A percentile compares a stretch with the other conserved stretches of the same genome.
These are phyloP conservation scores for Galaxias olidus DNA, from an alignment of 2,797 vertebrate species.

Conservation along the genomic window DNA sequence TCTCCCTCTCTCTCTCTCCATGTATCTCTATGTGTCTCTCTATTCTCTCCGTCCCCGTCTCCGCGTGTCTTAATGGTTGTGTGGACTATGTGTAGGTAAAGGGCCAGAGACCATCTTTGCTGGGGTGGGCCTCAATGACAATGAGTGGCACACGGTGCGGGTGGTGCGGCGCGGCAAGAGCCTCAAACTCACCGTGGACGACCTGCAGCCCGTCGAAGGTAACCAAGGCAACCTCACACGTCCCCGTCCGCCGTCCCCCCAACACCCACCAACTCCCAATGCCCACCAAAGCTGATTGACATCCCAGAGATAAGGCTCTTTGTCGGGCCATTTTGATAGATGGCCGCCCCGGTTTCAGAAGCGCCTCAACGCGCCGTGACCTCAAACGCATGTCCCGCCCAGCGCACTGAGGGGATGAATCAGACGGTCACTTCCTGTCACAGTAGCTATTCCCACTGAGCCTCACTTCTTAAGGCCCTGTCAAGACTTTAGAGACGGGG, in stretches of 20 bases:
- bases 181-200: conserved; percentile 96
- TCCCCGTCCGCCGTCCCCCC: conserved; percentile 1
- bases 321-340: too few relatives aligned
- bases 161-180: conserved; percentile 96
- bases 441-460: too few relatives aligned
- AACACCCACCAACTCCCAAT: conserved; percentile 57
- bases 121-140: conserved; percentile 98
- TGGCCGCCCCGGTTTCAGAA: too few relatives aligned
- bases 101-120: conserved; percentile 99
- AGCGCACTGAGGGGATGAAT: too few relatives aligned
- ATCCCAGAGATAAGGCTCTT: too few relatives aligned
- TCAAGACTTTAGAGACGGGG: too few relatives aligned
- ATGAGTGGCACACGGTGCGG: conserved; percentile 99
- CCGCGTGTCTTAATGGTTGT: conserved; percentile 68
- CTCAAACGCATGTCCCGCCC: too few relatives aligned
- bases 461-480: too few relatives aligned
- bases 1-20: conserved; percentile 46
- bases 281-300: not conserved
- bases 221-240: conserved; percentile 47
- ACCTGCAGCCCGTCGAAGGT: conserved; percentile 97
- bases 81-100: conserved; percentile 92
- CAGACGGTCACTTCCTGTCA: too few relatives aligned
- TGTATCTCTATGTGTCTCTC: conserved; percentile 39
- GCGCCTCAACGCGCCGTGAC: too few relatives aligned
- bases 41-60: conserved; percentile 21